Conservation (phyloP, 2,888 invertebrate genomes). For the Cephus pulcher region DNA sequence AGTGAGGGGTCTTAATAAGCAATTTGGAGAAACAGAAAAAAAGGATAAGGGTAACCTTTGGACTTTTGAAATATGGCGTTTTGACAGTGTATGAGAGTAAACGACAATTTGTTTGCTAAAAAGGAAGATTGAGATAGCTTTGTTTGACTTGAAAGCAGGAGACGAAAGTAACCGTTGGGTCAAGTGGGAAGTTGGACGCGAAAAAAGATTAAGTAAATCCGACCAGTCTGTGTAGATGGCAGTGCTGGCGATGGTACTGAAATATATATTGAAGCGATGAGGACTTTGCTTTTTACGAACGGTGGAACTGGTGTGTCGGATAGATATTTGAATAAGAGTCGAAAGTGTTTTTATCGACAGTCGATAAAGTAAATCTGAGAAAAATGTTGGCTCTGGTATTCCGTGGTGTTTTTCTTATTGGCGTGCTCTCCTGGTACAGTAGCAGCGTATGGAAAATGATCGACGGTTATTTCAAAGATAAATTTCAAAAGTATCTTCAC, state of each 20-base stretch:
- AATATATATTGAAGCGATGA: neutral
- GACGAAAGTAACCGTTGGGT: neutral
- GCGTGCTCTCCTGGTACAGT: conserved; percentile 80
- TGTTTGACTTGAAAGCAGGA: neutral
- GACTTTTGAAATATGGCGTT: neutral
- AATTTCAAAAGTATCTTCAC: conserved; percentile 74
- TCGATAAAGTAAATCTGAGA: neutral
- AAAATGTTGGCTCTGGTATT: conserved; percentile 75
- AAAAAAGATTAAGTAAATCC: neutral
- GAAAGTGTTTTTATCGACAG: neutral
- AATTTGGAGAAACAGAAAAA: neutral
- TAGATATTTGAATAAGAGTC: neutral
- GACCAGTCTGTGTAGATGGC: neutral
- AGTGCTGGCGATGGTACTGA: neutral
- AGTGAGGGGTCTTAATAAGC: neutral
- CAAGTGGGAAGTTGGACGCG: neutral
- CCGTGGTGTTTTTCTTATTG: conserved; percentile 74
- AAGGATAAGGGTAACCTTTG: neutral
- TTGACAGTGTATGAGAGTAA: neutral
- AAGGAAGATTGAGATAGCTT: neutral
- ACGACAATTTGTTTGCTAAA: neutral
- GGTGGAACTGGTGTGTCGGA: neutral
- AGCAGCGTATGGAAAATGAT: conserved; percentile 78
- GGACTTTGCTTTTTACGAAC: neutral
- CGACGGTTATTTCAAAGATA: conserved; percentile 79